Percentiles rank a stretch among this genome's conserved stretches.
Conservation (phyloP, 2,797 vertebrate species). For the Channallabes apus region DNA sequence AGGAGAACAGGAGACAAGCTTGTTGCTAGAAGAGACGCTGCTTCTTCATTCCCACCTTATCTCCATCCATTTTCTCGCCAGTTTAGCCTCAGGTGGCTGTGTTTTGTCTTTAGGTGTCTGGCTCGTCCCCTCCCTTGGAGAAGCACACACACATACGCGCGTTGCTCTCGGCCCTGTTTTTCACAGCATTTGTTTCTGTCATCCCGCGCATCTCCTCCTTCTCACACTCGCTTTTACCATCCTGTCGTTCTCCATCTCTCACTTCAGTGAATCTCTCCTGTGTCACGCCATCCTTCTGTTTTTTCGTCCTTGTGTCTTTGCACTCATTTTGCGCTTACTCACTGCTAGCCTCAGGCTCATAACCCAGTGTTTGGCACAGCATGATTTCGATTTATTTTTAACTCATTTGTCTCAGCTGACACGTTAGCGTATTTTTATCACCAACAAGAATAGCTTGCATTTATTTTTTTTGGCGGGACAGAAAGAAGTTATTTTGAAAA, state of each 20-base stretch:
- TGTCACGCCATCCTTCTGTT: slow-evolving; percentile 35
- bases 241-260: slow-evolving; percentile 23
- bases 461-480: too few species aligned
- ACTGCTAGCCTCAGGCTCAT: slow-evolving; percentile 44
- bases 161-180: slow-evolving; percentile 54
- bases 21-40: slow-evolving; percentile 29
- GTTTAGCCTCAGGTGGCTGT: slow-evolving; percentile 53
- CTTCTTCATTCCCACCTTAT: slow-evolving; percentile 34
- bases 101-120: slow-evolving; percentile 67
- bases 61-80: slow-evolving; percentile 47
- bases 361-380: slow-evolving; percentile 21
- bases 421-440: slow-evolving; percentile 42
- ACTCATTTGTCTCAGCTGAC: slow-evolving; percentile 46
- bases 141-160: slow-evolving; percentile 49
- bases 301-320: slow-evolving; percentile 27
- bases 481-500: slow-evolving; percentile 6
- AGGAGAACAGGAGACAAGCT: slow-evolving; percentile 24
- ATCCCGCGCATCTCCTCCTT: slow-evolving; percentile 27
- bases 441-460: not conserved
- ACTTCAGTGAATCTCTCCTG: slow-evolving; percentile 2
- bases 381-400: slow-evolving; percentile 51
- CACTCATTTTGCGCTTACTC: slow-evolving; percentile 37
- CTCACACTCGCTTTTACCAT: slow-evolving; percentile 10
- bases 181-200: slow-evolving; percentile 36
- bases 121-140: slow-evolving; percentile 48